These are phyloP conservation scores for Hybognathus amarus DNA, from an alignment of 2,797 vertebrate species.

Conservation along the genomic window DNA sequence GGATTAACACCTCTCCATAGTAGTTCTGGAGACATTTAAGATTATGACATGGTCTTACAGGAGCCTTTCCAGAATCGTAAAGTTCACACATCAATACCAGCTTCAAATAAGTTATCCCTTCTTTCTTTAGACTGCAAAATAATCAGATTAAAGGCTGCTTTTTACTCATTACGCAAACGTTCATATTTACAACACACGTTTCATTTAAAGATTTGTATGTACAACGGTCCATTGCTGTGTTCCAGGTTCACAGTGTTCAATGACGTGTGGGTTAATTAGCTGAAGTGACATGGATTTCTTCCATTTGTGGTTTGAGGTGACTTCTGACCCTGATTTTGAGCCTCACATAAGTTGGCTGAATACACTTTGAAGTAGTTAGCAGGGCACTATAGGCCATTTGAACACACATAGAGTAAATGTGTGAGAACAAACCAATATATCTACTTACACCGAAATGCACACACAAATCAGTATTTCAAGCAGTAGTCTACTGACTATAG, in stretches of 20 bases:
- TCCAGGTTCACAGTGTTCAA: neutral
- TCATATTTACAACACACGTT: neutral
- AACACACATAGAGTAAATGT: neutral
- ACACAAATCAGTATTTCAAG: neutral
- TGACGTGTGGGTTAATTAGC: neutral
- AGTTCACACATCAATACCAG: constrained; percentile 52
- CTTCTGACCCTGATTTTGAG: neutral
- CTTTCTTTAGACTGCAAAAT: constrained; percentile 1
- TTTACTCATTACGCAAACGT: neutral
- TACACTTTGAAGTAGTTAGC: neutral
- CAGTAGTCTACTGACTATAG: constrained; percentile 16
- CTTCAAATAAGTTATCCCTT: constrained; percentile 20
- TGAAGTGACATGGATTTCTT: neutral
- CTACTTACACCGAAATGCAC: neutral
- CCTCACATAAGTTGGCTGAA: neutral
- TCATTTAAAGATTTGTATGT: neutral
- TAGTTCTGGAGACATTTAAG: constrained; percentile 52
- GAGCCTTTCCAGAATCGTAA: constrained; percentile 72
- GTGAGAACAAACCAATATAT: neutral
- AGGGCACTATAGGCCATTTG: neutral
- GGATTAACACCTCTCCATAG: constrained; percentile 68
- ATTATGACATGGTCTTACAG: constrained; percentile 63
- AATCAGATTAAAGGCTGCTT: neutral
- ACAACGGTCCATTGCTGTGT: neutral
- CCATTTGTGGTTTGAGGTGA: neutral